Percentiles rank a stretch among this genome's conserved stretches.
Evolutionary conservation across 2,113 vertebrate species (phyloP).

Genomic region (Ctenodactylus gundi): DNA sequence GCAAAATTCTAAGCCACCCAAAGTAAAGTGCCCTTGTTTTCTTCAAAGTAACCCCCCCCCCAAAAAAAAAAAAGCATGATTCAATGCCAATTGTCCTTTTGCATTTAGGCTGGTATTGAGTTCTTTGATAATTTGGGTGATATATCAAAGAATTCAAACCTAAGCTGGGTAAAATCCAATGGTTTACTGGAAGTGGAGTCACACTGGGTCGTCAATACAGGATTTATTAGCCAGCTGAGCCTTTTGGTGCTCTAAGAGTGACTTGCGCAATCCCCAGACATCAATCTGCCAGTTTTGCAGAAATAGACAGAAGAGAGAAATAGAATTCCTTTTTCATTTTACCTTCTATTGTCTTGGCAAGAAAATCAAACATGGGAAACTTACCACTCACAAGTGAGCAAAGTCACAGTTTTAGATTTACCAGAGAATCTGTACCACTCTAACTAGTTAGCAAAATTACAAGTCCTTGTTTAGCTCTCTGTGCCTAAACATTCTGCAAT

Average conservation of each 20-base stretch:
- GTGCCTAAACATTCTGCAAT: not conserved
- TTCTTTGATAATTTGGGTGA: not conserved
- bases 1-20: too few species aligned
- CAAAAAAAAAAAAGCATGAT: too few species aligned
- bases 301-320: not conserved
- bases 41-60: too few species aligned
- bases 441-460: not conserved
- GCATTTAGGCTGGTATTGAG: not conserved
- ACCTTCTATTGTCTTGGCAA: not conserved
- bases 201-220: not conserved
- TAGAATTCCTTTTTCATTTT: too few species aligned
- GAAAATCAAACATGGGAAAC: not conserved
- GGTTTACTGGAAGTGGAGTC: not conserved
- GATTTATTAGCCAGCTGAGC: not conserved
- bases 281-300: not conserved
- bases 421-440: not conserved
- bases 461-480: not conserved
- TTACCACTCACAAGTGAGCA: not conserved
- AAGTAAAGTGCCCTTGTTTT: not conserved
- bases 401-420: not conserved
- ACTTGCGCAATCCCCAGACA: constrained; percentile 3
- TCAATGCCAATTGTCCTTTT: not conserved
- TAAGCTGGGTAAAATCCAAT: not conserved
- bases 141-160: not conserved
- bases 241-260: not conserved